Conservation (phyloP, 2,113 vertebrate species). For the Sander lucioperca region DNA sequence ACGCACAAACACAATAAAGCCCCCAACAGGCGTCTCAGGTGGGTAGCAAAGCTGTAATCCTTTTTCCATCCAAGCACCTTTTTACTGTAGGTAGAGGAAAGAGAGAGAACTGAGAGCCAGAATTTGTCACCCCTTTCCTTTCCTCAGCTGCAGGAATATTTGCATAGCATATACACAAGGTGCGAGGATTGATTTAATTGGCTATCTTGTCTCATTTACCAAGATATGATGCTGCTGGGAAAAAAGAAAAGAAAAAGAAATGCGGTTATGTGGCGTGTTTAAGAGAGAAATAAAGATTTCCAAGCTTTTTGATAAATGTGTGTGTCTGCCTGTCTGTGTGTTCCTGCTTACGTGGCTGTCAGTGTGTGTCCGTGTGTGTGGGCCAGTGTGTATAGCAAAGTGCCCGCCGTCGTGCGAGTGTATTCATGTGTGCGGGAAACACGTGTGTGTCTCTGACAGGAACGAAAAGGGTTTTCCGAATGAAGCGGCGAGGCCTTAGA, state of each 20-base stretch:
- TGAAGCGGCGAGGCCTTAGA: slow-evolving; percentile 50
- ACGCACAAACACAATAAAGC: slow-evolving; percentile 80
- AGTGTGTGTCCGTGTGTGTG: not conserved
- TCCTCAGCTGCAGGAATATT: slow-evolving; percentile 59
- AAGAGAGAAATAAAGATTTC: slow-evolving; percentile 46
- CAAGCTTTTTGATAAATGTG: slow-evolving; percentile 40
- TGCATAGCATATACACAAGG: slow-evolving; percentile 58
- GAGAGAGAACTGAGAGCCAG: slow-evolving; percentile 40
- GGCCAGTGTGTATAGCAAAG: not conserved
- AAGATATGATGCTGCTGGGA: slow-evolving; percentile 30
- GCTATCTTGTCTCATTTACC: slow-evolving; percentile 52
- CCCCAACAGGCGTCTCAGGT: slow-evolving; percentile 79
- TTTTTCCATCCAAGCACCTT: slow-evolving; percentile 80
- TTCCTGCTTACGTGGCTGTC: slow-evolving; percentile 3
- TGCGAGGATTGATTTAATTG: slow-evolving; percentile 72
- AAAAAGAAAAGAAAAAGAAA: not conserved
- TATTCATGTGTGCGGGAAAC: slow-evolving; percentile 17
- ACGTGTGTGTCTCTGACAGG: slow-evolving; percentile 44
- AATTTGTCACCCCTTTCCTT: slow-evolving; percentile 58
- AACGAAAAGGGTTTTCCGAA: slow-evolving; percentile 39
- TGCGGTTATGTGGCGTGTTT: slow-evolving; percentile 28
- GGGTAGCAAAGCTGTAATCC: slow-evolving; percentile 79
- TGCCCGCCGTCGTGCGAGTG: not conserved
- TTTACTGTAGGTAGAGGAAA: slow-evolving; percentile 67
- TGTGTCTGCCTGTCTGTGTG: not conserved